Evolutionary conservation across 2,888 invertebrate species (phyloP).

Genomic region (Archips crataeganus): DNA sequence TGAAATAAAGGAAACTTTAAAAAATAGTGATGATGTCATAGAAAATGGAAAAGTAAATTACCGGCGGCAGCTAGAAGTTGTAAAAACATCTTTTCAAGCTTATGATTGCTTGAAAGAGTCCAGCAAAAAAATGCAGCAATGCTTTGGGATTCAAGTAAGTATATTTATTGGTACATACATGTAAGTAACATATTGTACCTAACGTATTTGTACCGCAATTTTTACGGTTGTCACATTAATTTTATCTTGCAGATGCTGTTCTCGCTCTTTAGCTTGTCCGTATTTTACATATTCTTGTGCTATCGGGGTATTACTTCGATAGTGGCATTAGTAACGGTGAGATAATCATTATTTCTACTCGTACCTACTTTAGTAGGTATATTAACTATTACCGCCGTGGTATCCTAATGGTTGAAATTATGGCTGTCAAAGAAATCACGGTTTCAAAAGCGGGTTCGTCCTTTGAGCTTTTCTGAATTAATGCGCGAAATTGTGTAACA

Average conservation of each 20-base stretch:
- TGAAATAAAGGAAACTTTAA: background rate
- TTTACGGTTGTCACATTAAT: too few relatives aligned
- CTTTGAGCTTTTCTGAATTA: too few relatives aligned
- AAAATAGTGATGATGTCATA: background rate
- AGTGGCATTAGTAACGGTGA: background rate
- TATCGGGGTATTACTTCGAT: background rate
- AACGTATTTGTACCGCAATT: too few relatives aligned
- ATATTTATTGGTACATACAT: too few relatives aligned
- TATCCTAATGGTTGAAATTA: too few relatives aligned
- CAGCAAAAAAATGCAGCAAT: slow-evolving; percentile 3
- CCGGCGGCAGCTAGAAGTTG: background rate
- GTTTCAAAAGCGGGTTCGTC: too few relatives aligned
- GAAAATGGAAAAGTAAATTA: background rate
- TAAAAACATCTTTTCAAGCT: background rate
- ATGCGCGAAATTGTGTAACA: too few relatives aligned
- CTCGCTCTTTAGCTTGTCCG: slow-evolving; percentile 24
- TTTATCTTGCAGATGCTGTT: slow-evolving; percentile 22
- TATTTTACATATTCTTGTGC: slow-evolving; percentile 21
- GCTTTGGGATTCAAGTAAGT: slow-evolving; percentile 12
- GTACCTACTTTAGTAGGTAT: too few relatives aligned
- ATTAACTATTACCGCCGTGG: too few relatives aligned
- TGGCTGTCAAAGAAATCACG: too few relatives aligned
- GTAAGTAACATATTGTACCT: too few relatives aligned
- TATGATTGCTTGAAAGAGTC: background rate
- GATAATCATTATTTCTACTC: background rate